phyloP scores from a whole-genome alignment of 1,140 invertebrate genomes.

The Harlomillsia oculata region DNA sequence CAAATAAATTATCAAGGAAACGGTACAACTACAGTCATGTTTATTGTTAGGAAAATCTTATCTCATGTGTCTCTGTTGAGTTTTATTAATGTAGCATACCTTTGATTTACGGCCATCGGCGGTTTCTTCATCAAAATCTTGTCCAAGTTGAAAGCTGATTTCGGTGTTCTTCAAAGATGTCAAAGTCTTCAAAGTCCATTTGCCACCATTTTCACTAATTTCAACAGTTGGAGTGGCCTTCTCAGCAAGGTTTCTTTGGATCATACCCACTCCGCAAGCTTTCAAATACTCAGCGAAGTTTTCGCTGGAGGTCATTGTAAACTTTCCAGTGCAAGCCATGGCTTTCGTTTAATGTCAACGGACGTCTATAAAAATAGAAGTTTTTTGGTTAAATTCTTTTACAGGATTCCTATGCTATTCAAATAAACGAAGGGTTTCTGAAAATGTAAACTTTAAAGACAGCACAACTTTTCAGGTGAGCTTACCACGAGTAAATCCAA shows the following conservation, averaged over 20 bases:
- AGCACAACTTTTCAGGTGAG: too few relatives aligned
- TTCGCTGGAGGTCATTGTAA: conserved; percentile 49
- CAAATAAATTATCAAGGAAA: too few relatives aligned
- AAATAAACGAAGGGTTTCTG: too few relatives aligned
- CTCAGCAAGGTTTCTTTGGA: conserved; percentile 63
- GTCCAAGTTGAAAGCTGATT: conserved; percentile 59
- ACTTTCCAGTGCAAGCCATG: conserved; percentile 40
- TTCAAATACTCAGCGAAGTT: conserved; percentile 84
- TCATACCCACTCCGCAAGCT: conserved; percentile 60
- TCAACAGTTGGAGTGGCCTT: conserved; percentile 63
- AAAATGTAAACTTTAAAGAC: too few relatives aligned
- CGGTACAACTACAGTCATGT: neutral
- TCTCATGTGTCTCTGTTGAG: too few relatives aligned
- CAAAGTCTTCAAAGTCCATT: conserved; percentile 61
- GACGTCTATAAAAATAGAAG: too few relatives aligned
- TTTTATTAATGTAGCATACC: neutral
- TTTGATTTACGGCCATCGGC: conserved; percentile 19
- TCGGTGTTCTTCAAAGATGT: conserved; percentile 75
- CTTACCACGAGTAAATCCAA: too few relatives aligned
- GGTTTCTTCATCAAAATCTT: conserved; percentile 64
- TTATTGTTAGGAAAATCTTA: neutral
- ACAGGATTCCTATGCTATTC: too few relatives aligned
- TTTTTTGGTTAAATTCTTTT: too few relatives aligned
- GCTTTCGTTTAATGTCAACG: too few relatives aligned
- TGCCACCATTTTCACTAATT: conserved; percentile 56